These are phyloP conservation scores for Mohoua ochrocephala DNA, from an alignment of 2,113 vertebrate species.

Conservation along the genomic window DNA sequence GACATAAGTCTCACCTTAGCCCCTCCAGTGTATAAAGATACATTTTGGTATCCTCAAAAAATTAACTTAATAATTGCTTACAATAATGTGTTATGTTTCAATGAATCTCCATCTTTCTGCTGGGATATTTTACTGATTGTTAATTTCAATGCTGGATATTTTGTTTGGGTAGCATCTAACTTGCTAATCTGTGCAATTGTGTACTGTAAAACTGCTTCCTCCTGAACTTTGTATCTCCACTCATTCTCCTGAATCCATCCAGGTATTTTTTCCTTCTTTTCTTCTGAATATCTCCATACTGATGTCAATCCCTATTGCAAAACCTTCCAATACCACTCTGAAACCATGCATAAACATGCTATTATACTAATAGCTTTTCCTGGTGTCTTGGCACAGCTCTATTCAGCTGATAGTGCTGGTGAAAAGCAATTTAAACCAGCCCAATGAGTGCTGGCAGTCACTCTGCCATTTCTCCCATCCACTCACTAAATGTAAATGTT, in stretches of 20 bases:
- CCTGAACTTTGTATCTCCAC: neutral
- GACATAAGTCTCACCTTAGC: neutral
- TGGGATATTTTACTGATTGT: neutral
- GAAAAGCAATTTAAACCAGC: constrained; percentile 21
- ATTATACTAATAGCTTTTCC: neutral
- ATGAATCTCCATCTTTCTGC: neutral
- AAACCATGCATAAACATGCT: neutral
- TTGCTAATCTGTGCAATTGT: neutral
- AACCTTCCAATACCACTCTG: neutral
- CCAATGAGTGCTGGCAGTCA: neutral
- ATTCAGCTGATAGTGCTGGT: neutral
- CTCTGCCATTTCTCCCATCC: neutral
- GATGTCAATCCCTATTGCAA: neutral
- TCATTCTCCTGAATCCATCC: neutral
- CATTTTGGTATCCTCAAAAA: neutral
- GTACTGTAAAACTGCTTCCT: neutral
- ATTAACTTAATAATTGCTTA: neutral
- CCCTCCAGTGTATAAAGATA: neutral
- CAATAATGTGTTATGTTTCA: neutral
- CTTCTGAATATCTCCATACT: neutral
- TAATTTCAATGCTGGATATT: neutral
- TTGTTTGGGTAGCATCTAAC: neutral
- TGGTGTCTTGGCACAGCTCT: neutral
- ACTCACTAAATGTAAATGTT: neutral
- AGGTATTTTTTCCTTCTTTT: neutral